phyloP scores from a whole-genome alignment of 2,113 vertebrate genomes.

The Toxostoma redivivum region DNA sequence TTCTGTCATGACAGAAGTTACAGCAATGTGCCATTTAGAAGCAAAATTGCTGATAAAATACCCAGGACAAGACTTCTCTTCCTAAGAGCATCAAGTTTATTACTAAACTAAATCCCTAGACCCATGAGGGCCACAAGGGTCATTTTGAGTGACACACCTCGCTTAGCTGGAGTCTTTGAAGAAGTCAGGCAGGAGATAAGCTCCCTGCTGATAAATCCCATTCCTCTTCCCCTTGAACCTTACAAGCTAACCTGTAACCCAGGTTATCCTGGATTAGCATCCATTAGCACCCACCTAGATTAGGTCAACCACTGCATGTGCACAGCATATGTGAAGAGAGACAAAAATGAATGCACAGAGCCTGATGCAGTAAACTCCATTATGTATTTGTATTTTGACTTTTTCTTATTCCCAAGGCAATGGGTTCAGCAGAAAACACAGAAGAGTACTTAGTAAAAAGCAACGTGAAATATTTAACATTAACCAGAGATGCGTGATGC shows the following conservation, averaged over 20 bases:
- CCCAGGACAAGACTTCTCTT: not conserved
- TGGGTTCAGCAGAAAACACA: not conserved
- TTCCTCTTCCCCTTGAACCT: not conserved
- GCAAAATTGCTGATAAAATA: not conserved
- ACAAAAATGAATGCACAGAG: not conserved
- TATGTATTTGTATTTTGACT: not conserved
- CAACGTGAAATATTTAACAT: not conserved
- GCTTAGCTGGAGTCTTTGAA: not conserved
- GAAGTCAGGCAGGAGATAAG: not conserved
- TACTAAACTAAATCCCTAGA: not conserved
- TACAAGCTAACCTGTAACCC: not conserved
- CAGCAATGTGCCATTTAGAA: not conserved
- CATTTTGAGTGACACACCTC: not conserved
- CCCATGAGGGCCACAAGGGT: not conserved
- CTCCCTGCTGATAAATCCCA: not conserved
- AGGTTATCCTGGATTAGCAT: too few relatives aligned
- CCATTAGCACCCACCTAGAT: not conserved
- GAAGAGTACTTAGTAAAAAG: not conserved
- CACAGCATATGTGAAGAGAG: not conserved
- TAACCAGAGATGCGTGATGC: not conserved
- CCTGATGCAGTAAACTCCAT: not conserved
- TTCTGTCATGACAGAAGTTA: not conserved
- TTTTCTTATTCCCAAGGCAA: not conserved
- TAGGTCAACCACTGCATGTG: not conserved
- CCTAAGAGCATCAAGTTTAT: not conserved